Conservation (phyloP, 2,113 vertebrate genomes). For the Herpetotheres cachinnans region DNA sequence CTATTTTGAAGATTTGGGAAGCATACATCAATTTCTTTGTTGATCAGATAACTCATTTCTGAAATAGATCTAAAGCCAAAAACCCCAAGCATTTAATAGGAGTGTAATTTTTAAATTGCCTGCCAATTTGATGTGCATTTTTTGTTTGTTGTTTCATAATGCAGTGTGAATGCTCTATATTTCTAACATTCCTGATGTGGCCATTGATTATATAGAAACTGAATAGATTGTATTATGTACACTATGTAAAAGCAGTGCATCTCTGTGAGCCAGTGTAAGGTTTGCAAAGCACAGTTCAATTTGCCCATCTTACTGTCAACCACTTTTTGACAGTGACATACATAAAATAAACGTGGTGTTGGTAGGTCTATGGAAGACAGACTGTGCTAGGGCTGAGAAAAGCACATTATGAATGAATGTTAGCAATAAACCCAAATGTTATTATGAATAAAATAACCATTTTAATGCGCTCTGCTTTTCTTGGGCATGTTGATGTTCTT, state of each 20-base stretch:
- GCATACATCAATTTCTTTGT: constrained; percentile 59
- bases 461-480: neutral
- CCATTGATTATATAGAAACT: neutral
- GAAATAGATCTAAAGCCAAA: neutral
- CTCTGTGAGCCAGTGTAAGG: neutral
- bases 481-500: neutral
- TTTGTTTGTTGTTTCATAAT: neutral
- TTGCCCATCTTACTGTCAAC: neutral
- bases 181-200: neutral
- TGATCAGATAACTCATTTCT: constrained; percentile 58
- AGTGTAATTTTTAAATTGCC: neutral
- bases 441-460: neutral
- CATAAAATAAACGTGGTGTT: neutral
- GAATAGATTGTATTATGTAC: neutral
- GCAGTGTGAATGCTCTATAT: neutral
- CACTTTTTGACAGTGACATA: neutral
- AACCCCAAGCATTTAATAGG: neutral
- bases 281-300: neutral
- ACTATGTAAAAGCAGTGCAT: neutral
- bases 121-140: neutral
- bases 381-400: neutral
- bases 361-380: neutral
- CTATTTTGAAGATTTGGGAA: constrained; percentile 58
- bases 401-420: neutral
- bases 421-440: neutral